Evolutionary conservation across 2,797 vertebrate species (phyloP), one percentile per base, ranked within the genome.

Genomic region (Dermochelys coriacea): DNA sequence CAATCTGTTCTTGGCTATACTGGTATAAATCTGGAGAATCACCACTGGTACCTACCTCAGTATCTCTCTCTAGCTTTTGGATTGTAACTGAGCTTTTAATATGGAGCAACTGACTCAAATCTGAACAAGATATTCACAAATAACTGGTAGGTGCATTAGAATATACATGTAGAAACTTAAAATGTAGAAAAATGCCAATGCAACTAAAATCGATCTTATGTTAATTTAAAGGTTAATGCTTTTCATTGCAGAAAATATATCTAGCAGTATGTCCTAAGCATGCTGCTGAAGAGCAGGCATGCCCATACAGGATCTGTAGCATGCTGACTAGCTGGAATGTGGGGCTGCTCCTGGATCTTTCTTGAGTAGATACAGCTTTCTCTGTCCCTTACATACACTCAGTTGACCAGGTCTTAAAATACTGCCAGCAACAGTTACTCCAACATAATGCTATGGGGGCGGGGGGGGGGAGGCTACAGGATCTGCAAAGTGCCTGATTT

Each of bases 31-130:
- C 93, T 94, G 90, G 82, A 95, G 27, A 78, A 94, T 93, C 96
- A 95, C 95, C 94, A 93, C 87, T 84, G 87, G 95, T 96, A 96
- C 95, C 84, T 4, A 57, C 64, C n/a, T 94, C 88, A 89, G 3
- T 79, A 55, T 95, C 82, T 84, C 54, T 91, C 57, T 84, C 91
- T 88, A 82, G 50, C 41, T 68, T 8, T 57, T 95, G 94, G 92
- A 88, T 27, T 9, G 21, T 0, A 11, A 87, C 93, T 94, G 95
- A 83, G 52, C 25, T 45, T 95, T 94, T 86, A 61, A 49, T 81
- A 85, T 91, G 86, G 86, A 93, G 41, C 91, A 93, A 86, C 71
- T 95, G 88, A 51, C 47, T 93, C 80, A 68, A 61, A 0, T 25
- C 50, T 6, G 54, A 8, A 8, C 19, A 80, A 84, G 88, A 85